A percentile compares a stretch with the other conserved stretches of the same genome.
phyloP scores from a whole-genome alignment of 2,113 vertebrate genomes.

The Melanotaenia duboulayi region DNA sequence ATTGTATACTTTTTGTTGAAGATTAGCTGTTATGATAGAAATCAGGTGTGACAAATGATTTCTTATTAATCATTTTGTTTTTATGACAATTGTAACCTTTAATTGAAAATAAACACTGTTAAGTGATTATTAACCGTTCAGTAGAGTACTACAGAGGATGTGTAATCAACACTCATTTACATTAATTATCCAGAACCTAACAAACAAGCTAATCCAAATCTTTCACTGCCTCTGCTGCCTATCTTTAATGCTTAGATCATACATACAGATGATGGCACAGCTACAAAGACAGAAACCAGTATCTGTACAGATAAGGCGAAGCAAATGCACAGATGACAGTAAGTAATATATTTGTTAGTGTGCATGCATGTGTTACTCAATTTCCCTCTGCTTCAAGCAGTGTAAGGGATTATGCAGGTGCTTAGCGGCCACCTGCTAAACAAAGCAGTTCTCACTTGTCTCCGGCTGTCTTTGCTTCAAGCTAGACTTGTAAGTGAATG shows the following conservation, averaged over 20 bases:
- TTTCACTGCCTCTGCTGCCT: conserved; percentile 2
- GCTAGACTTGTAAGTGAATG: not conserved
- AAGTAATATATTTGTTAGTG: conserved; percentile 6
- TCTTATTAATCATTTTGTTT: conserved; percentile 18
- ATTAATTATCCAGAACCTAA: conserved; percentile 26
- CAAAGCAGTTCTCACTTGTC: conserved; percentile 4
- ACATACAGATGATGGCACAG: conserved; percentile 15
- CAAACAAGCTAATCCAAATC: conserved; percentile 33
- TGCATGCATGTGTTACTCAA: conserved; percentile 10
- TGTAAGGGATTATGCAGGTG: conserved; percentile 5
- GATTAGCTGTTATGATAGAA: not conserved
- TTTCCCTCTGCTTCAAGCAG: conserved; percentile 3
- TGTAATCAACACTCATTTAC: conserved; percentile 34
- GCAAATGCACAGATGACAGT: conserved; percentile 23
- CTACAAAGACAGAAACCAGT: not conserved
- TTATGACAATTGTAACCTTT: conserved; percentile 30
- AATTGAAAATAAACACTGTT: conserved; percentile 27
- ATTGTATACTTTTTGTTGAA: not conserved
- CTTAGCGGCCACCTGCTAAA: not conserved
- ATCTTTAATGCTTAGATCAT: conserved; percentile 11
- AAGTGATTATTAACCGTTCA: conserved; percentile 37
- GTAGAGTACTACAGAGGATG: conserved; percentile 16
- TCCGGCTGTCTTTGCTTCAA: not conserved
- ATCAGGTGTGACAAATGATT: conserved; percentile 15
- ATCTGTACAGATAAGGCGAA: conserved; percentile 25